Evolutionary conservation across 2,888 invertebrate species (phyloP), one percentile per base, ranked within the genome.

Genomic region (Cephus spinipes): DNA sequence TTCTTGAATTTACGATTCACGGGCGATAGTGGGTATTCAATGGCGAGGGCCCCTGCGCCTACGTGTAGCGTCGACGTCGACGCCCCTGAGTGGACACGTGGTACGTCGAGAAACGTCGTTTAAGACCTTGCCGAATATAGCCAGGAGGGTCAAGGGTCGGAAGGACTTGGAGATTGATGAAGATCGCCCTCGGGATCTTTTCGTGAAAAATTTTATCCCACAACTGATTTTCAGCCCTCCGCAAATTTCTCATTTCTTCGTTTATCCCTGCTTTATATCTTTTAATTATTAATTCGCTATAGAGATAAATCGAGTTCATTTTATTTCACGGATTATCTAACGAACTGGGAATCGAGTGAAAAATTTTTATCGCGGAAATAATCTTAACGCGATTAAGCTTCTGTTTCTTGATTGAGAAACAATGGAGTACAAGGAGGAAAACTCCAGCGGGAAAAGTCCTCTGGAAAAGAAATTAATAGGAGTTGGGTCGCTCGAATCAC

Each of bases 131-230:
- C 55, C 55, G 55, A 55, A 55, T 55, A 55, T 55, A 55, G 55
- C 55, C 23, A 23, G 55, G 23, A 55, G 55, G 55, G 55, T 23
- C 23, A 55, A 15, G 55, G 71, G 71, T 71, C 71, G 71, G 71
- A 71, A 33, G 71, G 71, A 71, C 71, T 31, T 23, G 12, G 33
- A 71, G 71, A 71, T 71, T 71, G 71, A 71, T 71, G 71, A 71
- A 71, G 30, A 71, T 71, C 71, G 32, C 31, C 12, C 71, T 55
- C 2, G 23, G 23, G 55, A 55, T 55, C 55, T 55, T 55, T 23
- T 55, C 23, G 55, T 15, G 23, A 15, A 23, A 55, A 55, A 55
- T 55, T 55, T 55, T 55, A 55, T 55, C 55, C 23, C 9, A 2
- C 23, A 55, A 23, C 55, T 55, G 55, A 23, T 55, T 55, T 23